phyloP scores from a whole-genome alignment of 2,888 invertebrate genomes.

The Philereme vetulata region DNA sequence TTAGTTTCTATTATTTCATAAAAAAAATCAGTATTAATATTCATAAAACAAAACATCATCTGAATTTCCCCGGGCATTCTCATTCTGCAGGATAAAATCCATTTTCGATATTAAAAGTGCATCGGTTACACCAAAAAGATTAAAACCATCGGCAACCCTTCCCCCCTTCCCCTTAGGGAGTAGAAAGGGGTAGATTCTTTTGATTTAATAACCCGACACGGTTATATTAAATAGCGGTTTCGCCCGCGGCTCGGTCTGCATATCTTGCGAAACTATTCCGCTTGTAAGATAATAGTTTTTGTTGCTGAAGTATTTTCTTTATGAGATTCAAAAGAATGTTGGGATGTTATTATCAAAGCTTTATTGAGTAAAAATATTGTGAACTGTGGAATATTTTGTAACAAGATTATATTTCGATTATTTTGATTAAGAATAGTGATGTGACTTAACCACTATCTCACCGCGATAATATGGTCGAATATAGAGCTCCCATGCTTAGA shows the following conservation, averaged over 20 bases:
- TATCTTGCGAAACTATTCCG: constrained; percentile 37
- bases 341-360: constrained; percentile 26
- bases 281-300: constrained; percentile 34
- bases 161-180: constrained; percentile 11
- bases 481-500: too few species aligned
- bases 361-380: constrained; percentile 13
- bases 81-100: constrained; percentile 18
- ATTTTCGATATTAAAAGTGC: constrained; percentile 37
- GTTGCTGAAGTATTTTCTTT: constrained; percentile 26
- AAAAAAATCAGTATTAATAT: constrained; percentile 20
- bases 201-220: constrained; percentile 44
- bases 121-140: constrained; percentile 35
- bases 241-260: constrained; percentile 35
- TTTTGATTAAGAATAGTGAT: too few species aligned
- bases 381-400: constrained; percentile 1
- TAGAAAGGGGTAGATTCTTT: constrained; percentile 30
- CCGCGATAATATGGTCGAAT: too few species aligned
- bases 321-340: constrained; percentile 26
- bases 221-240: constrained; percentile 42
- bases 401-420: not conserved
- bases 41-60: constrained; percentile 18
- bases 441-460: too few species aligned
- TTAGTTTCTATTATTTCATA: not conserved
- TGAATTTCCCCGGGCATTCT: constrained; percentile 12
- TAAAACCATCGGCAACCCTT: constrained; percentile 27